These are phyloP conservation scores for Gobius niger DNA, from an alignment of 2,113 vertebrate genomes.

Conservation along the genomic window DNA sequence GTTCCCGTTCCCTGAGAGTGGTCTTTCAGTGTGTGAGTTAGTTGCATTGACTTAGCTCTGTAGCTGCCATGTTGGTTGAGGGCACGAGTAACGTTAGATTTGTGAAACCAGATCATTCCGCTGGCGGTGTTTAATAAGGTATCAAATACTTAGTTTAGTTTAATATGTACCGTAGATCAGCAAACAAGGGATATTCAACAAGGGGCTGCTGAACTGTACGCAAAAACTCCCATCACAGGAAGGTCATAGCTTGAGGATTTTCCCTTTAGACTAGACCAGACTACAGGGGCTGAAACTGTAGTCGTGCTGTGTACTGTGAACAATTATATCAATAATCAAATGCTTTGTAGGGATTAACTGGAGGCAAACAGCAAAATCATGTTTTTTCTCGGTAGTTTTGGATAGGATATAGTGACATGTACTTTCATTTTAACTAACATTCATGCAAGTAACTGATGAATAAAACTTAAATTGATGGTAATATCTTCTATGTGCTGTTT, in stretches of 20 bases:
- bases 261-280: too few relatives aligned
- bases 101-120: rapidly evolving
- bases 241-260: too few relatives aligned
- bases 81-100: background rate
- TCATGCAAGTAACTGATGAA: background rate
- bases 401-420: background rate
- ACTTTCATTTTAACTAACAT: too few relatives aligned
- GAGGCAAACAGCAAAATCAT: background rate
- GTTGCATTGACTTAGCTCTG: background rate
- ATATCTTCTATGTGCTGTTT: background rate
- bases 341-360: background rate
- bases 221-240: too few relatives aligned
- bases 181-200: too few relatives aligned
- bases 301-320: too few relatives aligned
- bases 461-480: background rate
- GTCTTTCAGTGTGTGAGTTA: background rate
- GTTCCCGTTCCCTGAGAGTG: too few relatives aligned
- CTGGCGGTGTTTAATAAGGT: slow-evolving; percentile 11
- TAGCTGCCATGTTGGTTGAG: background rate
- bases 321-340: background rate
- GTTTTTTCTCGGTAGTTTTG: background rate
- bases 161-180: too few relatives aligned
- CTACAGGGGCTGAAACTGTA: too few relatives aligned
- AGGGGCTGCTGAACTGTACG: too few relatives aligned
- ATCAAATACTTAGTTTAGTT: background rate